phyloP scores from a whole-genome alignment of 1,140 invertebrate genomes.

The Ostrea denselamellosa region DNA sequence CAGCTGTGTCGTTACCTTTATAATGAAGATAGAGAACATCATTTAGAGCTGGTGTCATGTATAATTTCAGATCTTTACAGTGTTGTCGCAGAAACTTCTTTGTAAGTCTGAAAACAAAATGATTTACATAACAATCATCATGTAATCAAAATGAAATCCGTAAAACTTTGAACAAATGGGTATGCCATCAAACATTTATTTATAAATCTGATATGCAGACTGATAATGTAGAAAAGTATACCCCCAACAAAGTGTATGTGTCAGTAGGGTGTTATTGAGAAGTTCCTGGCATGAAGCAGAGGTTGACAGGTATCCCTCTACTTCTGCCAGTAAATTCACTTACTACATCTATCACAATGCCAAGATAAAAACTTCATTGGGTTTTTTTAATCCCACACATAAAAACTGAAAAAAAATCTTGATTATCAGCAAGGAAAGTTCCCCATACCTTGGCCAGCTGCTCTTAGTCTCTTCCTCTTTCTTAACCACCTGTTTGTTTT shows the following conservation, averaged over 20 bases:
- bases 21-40: slow-evolving; percentile 96
- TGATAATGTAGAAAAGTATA: too few relatives aligned
- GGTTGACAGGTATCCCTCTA: too few relatives aligned
- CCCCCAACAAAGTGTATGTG: too few relatives aligned
- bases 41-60: slow-evolving; percentile 92
- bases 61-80: slow-evolving; percentile 92
- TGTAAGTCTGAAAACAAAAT: slow-evolving; percentile 73
- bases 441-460: background rate
- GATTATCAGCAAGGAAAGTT: background rate
- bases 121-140: background rate
- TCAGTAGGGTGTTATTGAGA: too few relatives aligned
- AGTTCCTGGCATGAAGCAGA: too few relatives aligned
- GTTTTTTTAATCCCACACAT: too few relatives aligned
- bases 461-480: background rate
- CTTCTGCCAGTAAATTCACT: too few relatives aligned
- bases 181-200: too few relatives aligned
- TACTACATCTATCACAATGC: too few relatives aligned
- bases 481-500: slow-evolving; percentile 27
- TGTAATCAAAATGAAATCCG: background rate
- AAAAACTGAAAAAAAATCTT: too few relatives aligned
- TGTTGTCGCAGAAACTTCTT: slow-evolving; percentile 84
- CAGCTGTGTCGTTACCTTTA: slow-evolving; percentile 84
- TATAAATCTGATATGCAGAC: too few relatives aligned
- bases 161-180: background rate
- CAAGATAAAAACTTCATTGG: too few relatives aligned